phyloP scores from a whole-genome alignment of 2,888 invertebrate species.

The Chrysolina americana region DNA sequence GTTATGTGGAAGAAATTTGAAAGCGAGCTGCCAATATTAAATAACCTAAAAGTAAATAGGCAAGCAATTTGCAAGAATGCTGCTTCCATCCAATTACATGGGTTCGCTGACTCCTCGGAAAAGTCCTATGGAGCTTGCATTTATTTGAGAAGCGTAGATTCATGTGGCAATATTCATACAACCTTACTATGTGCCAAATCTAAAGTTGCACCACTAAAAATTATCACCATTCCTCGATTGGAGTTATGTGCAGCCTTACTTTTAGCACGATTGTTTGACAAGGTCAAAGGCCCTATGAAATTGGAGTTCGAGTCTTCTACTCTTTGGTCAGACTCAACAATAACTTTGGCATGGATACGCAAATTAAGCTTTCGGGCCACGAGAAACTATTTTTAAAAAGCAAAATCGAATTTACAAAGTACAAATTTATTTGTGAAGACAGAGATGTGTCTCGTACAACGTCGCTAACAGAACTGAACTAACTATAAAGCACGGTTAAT shows the following conservation, averaged over 20 bases:
- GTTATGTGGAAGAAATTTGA: conserved; percentile 1
- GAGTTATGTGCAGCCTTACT: too few relatives aligned
- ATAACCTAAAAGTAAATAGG: background rate
- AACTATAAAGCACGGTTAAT: too few relatives aligned
- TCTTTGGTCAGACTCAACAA: background rate
- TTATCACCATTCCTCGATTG: too few relatives aligned
- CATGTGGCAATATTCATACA: background rate
- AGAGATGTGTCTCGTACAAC: too few relatives aligned
- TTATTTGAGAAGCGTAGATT: conserved; percentile 14
- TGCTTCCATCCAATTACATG: conserved; percentile 7
- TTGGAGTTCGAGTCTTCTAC: background rate
- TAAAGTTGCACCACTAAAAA: conserved; percentile 28
- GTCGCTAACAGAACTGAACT: too few relatives aligned
- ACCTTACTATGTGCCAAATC: conserved; percentile 21
- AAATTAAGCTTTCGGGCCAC: too few relatives aligned
- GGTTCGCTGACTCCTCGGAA: conserved; percentile 25
- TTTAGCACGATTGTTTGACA: conserved; percentile 4
- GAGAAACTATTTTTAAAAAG: too few relatives aligned
- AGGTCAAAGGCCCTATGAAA: background rate
- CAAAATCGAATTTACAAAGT: too few relatives aligned
- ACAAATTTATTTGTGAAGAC: too few relatives aligned
- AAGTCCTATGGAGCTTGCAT: conserved; percentile 23
- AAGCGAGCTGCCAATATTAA: background rate
- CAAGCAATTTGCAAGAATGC: background rate
- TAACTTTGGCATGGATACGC: background rate